These are phyloP conservation scores for Catocala nupta DNA, from an alignment of 2,888 invertebrate species.

Conservation along the genomic window DNA sequence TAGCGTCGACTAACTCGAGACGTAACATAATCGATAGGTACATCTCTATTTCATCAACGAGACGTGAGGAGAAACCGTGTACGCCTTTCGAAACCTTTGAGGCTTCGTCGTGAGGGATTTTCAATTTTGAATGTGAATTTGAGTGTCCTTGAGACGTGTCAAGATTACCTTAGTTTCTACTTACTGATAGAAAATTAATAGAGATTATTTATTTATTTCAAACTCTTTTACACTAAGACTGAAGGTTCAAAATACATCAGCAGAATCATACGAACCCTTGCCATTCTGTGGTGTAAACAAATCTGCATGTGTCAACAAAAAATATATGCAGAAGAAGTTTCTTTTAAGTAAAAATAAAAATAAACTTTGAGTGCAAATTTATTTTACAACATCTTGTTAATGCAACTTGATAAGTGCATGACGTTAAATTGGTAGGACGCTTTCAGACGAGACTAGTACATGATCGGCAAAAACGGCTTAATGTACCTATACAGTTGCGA, in stretches of 20 bases:
- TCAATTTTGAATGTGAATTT: slow-evolving; percentile 62
- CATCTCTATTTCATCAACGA: slow-evolving; percentile 51
- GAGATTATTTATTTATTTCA: background rate
- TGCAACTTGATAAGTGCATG: too few species aligned
- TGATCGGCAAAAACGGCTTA: too few species aligned
- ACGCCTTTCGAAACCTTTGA: slow-evolving; percentile 57
- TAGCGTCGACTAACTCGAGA: slow-evolving; percentile 31
- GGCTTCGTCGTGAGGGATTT: slow-evolving; percentile 50
- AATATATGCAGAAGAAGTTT: too few species aligned
- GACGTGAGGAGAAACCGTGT: slow-evolving; percentile 62
- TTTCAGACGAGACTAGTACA: too few species aligned
- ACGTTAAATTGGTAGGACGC: too few species aligned
- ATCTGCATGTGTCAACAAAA: too few species aligned
- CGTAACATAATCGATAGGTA: slow-evolving; percentile 30
- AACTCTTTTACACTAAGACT: too few species aligned
- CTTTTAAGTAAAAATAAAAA: too few species aligned
- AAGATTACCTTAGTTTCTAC: slow-evolving; percentile 47
- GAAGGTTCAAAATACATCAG: background rate
- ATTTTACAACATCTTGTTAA: too few species aligned
- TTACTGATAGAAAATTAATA: slow-evolving; percentile 35
- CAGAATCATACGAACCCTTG: background rate
- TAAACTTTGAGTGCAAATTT: too few species aligned
- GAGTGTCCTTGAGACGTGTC: slow-evolving; percentile 56
- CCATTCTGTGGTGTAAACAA: too few species aligned
- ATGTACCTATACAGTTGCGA: too few species aligned